These are phyloP conservation scores for Delichon dasypus DNA, from an alignment of 2,797 vertebrate species.

Conservation along the genomic window DNA sequence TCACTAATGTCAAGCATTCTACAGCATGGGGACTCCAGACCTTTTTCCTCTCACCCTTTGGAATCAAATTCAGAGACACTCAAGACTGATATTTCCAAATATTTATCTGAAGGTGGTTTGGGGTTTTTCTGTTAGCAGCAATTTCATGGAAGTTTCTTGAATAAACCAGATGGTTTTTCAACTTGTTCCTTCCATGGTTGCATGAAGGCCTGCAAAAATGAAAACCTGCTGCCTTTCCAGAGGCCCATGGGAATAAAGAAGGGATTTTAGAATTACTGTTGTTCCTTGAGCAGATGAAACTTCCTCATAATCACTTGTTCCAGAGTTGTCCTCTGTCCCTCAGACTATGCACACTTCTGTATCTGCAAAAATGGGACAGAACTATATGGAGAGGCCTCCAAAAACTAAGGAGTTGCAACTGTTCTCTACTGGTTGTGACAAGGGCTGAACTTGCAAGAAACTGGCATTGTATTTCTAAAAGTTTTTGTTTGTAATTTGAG, in stretches of 20 bases:
- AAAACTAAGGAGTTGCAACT: not conserved
- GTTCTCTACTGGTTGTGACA: not conserved
- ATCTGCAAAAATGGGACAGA: not conserved
- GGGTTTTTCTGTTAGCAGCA: not conserved
- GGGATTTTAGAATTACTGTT: not conserved
- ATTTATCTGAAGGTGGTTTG: not conserved
- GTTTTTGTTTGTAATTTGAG: slow-evolving; percentile 31
- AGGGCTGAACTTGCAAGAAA: slow-evolving; percentile 1
- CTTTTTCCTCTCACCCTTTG: not conserved
- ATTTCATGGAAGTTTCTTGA: not conserved
- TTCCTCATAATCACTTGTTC: not conserved
- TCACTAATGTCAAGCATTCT: not conserved
- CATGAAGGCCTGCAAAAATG: not conserved
- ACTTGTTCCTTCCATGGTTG: not conserved
- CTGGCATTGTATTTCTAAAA: slow-evolving; percentile 35
- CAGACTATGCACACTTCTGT: not conserved
- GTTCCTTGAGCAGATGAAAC: not conserved
- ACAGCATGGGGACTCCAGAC: not conserved
- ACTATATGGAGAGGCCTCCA: not conserved
- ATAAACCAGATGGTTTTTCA: not conserved
- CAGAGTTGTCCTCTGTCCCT: not conserved
- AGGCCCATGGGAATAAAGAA: not conserved
- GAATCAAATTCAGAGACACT: not conserved
- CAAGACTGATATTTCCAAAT: not conserved
- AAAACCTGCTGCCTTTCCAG: not conserved